Conservation (phyloP, 2,797 vertebrate genomes). For the Graptemys geographica region DNA sequence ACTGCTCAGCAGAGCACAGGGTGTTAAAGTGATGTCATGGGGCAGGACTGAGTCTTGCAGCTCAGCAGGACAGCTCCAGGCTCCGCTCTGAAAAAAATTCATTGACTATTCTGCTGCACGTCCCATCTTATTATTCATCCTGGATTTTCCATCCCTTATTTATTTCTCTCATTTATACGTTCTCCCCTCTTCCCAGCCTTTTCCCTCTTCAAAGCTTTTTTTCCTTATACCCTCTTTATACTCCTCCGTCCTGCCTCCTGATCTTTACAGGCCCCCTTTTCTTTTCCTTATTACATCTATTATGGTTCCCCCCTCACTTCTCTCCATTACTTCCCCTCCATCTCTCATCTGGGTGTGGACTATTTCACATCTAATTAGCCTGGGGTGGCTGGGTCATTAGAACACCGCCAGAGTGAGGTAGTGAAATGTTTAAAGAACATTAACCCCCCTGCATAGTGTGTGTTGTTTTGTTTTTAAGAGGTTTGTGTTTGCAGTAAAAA, state of each 20-base stretch:
- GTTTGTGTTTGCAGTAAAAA: background rate
- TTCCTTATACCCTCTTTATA: background rate
- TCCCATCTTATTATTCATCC: background rate
- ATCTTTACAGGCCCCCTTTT: rapidly evolving
- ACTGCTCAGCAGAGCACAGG: background rate
- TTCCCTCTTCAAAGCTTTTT: background rate
- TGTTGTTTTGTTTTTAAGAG: background rate
- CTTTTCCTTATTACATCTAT: background rate
- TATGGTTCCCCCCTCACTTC: background rate
- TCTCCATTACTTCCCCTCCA: background rate
- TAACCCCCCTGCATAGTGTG: background rate
- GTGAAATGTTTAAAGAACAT: background rate
- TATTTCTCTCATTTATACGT: background rate
- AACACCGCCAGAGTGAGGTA: background rate
- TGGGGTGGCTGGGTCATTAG: background rate
- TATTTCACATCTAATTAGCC: background rate
- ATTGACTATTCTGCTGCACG: background rate
- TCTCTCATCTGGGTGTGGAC: background rate
- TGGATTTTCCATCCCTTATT: background rate
- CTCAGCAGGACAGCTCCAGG: rapidly evolving
- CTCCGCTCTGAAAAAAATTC: background rate
- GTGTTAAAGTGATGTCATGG: background rate
- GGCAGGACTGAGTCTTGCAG: background rate
- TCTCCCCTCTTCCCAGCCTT: background rate
- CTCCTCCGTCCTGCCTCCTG: background rate